A percentile compares a stretch with the other conserved stretches of the same genome.
Conservation (phyloP, 1,140 invertebrate species). For the Arctopsyche grandis region DNA sequence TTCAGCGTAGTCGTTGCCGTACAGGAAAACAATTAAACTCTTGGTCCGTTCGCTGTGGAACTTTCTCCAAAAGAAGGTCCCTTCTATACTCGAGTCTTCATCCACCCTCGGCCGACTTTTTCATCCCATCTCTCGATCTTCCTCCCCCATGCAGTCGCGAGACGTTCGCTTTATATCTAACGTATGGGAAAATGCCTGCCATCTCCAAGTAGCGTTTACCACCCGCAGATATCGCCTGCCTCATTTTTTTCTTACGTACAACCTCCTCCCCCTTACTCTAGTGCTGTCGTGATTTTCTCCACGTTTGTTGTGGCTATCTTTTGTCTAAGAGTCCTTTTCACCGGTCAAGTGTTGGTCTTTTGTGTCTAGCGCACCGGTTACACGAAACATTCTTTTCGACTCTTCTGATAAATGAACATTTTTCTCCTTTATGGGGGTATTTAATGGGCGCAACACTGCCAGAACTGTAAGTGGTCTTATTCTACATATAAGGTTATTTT, state of each 20-base stretch:
- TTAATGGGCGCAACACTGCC: constrained; percentile 22
- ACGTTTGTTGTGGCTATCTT: constrained; percentile 47
- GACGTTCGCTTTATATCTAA: constrained; percentile 5
- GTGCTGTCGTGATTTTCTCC: constrained; percentile 41
- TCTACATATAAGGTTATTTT: background rate
- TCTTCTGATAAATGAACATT: constrained; percentile 45
- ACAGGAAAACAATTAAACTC: constrained; percentile 62
- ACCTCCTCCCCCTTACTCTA: background rate
- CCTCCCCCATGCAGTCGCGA: background rate
- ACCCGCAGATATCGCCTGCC: constrained; percentile 9
- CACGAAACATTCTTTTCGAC: constrained; percentile 36
- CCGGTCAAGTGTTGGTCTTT: constrained; percentile 49
- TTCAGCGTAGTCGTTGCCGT: constrained; percentile 48
- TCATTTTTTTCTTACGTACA: constrained; percentile 41
- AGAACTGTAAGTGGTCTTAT: background rate
- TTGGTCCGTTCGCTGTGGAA: constrained; percentile 54
- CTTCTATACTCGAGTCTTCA: constrained; percentile 43
- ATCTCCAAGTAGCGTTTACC: constrained; percentile 33
- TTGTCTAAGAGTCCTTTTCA: constrained; percentile 42
- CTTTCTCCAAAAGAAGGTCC: constrained; percentile 45
- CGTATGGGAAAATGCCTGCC: constrained; percentile 34
- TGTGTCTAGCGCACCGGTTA: constrained; percentile 38
- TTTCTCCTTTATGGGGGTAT: constrained; percentile 32
- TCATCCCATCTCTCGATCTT: background rate
- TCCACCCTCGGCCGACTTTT: constrained; percentile 21